Conservation (phyloP, 2,888 invertebrate genomes). For the Neocrepidodera transversa region DNA sequence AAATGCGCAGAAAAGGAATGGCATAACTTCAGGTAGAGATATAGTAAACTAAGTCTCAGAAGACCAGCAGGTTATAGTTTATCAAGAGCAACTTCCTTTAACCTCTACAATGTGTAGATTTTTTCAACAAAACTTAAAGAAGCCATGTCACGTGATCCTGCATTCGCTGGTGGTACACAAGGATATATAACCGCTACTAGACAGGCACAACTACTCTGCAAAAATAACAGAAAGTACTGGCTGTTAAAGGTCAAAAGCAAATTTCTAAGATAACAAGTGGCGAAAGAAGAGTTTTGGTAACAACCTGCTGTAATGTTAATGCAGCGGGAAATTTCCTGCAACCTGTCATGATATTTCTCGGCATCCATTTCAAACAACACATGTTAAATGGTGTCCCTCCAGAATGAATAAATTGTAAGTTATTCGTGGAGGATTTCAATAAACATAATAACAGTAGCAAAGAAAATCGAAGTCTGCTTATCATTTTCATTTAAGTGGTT, state of each 20-base stretch:
- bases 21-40: too few species aligned
- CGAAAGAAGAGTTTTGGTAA: constrained; percentile 5
- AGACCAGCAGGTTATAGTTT: too few species aligned
- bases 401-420: too few species aligned
- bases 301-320: constrained; percentile 6
- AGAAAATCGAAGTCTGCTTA: too few species aligned
- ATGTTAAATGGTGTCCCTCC: constrained; percentile 13
- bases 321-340: background rate
- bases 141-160: background rate
- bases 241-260: constrained; percentile 20
- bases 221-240: constrained; percentile 28
- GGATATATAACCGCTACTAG: constrained; percentile 32
- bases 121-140: too few species aligned
- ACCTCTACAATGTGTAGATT: too few species aligned
- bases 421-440: too few species aligned
- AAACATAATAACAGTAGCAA: too few species aligned
- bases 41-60: too few species aligned
- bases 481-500: too few species aligned
- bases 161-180: constrained; percentile 22
- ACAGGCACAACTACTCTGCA: constrained; percentile 30
- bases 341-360: background rate
- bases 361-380: constrained; percentile 8
- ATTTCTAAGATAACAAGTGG: constrained; percentile 21
- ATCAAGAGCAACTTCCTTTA: too few species aligned
- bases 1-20: too few species aligned